These are phyloP conservation scores for Paralichthys olivaceus DNA, from an alignment of 2,113 vertebrate species.

Conservation along the genomic window DNA sequence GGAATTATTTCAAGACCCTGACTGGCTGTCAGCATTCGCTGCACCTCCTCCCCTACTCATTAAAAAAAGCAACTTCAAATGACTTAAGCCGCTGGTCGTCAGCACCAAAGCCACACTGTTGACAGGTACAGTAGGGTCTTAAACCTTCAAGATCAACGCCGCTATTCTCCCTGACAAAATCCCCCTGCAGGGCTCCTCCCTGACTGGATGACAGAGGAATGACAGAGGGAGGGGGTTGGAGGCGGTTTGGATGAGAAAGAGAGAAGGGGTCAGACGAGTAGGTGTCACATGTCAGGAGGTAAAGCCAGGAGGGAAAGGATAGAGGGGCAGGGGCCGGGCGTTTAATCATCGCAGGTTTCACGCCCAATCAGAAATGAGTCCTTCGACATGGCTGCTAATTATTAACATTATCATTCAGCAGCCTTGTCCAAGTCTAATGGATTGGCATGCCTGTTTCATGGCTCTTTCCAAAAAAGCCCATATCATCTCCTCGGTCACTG, in stretches of 20 bases:
- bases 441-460: constrained; percentile 77
- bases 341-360: constrained; percentile 66
- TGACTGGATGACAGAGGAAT: constrained; percentile 19
- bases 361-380: constrained; percentile 68
- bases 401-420: constrained; percentile 75
- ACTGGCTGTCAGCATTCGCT: constrained; percentile 71
- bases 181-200: constrained; percentile 63
- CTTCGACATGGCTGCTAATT: constrained; percentile 70
- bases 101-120: constrained; percentile 75
- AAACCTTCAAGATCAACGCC: constrained; percentile 78
- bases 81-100: constrained; percentile 79
- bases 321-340: background rate
- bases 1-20: constrained; percentile 80
- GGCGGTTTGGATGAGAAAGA: constrained; percentile 10
- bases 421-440: constrained; percentile 73
- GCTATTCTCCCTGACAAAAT: constrained; percentile 80
- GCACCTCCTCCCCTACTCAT: constrained; percentile 64
- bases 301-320: background rate
- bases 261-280: constrained; percentile 62
- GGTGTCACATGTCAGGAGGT: constrained; percentile 35
- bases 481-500: constrained; percentile 21
- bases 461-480: constrained; percentile 45
- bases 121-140: constrained; percentile 82
- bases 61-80: constrained; percentile 80
- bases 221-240: background rate